A percentile compares a stretch with the other conserved stretches of the same genome.
phyloP scores from a whole-genome alignment of 2,888 invertebrate genomes.

The Drosophila atripex region DNA sequence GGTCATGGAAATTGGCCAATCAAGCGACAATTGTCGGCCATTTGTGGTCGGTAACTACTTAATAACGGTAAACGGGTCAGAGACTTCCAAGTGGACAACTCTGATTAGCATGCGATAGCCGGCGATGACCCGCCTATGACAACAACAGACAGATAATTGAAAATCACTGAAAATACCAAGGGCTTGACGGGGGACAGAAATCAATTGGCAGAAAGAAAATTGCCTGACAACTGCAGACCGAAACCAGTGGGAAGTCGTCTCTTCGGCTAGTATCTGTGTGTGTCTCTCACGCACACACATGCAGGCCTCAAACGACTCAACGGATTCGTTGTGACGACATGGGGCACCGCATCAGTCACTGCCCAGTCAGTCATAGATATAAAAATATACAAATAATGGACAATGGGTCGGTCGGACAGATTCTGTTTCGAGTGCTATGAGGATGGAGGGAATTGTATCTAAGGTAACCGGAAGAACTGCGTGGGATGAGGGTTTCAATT shows the following conservation, averaged over 20 bases:
- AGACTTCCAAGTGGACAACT: conserved; percentile 42
- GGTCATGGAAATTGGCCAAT: conserved; percentile 70
- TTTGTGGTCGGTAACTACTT: conserved; percentile 57
- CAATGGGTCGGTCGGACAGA: background rate
- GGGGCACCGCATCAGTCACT: conserved; percentile 41
- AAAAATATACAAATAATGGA: conserved; percentile 50
- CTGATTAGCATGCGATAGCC: conserved; percentile 50
- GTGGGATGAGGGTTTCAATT: conserved; percentile 18
- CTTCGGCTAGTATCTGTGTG: conserved; percentile 34
- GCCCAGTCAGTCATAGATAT: conserved; percentile 11
- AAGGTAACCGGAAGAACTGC: conserved; percentile 28
- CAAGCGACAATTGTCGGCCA: conserved; percentile 69
- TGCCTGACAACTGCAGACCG: conserved; percentile 67
- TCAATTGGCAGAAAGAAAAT: conserved; percentile 42
- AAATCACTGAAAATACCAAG: conserved; percentile 55
- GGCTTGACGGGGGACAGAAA: conserved; percentile 15
- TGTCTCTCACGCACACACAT: conserved; percentile 18
- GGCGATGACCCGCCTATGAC: conserved; percentile 47
- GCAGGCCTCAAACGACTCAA: conserved; percentile 15
- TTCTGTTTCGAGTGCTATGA: background rate
- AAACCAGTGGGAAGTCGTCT: conserved; percentile 41
- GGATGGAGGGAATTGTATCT: conserved; percentile 32
- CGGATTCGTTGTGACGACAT: conserved; percentile 31
- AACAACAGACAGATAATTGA: conserved; percentile 64
- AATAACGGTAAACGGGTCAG: conserved; percentile 56